Evolutionary conservation across 2,888 invertebrate species (phyloP), one percentile per base, ranked within the genome.

Genomic region (Agriopis aurantiaria): DNA sequence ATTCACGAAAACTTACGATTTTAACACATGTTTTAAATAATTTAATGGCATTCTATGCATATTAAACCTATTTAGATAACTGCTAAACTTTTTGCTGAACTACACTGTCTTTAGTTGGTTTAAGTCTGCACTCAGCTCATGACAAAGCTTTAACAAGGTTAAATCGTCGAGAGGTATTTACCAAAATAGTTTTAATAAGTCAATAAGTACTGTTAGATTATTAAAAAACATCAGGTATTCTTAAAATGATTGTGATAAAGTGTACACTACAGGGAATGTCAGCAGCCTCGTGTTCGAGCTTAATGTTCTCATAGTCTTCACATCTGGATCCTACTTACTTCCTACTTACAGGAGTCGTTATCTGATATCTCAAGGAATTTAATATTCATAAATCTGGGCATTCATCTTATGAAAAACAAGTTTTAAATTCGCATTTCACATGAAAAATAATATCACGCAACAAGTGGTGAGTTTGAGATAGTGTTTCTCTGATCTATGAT

Each of bases 201-300:
- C 23, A 23, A 23, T 9, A 23, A 52, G 9, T 52, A 4, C 23
- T 23, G 52, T 52, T 10, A 52, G 52, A 52, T 33, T 2, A 23
- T 23, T 52, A 11, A 52, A 52, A 52, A 52, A 52, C 33, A 33
- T 56, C 56, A 41, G 41, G 41, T 56, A 52, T 52, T 52, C 7
- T 14, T 51, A 23, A 52, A 52, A 23, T 52, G 5, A 55, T 55
- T 11, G 11, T 2, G 12, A 40, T 33, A 53, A 33, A n/a, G 40
- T 10, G 53, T 53, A 40, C 53, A 52, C 14, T 49, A 7, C 43
- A 57, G 56, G 43, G 14, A 59, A 60, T 69, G 59, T 69, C 64
- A 64, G 64, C 64, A 69, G 68, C 59, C 64, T 59, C 64, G 23
- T 49, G 43, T 51, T 65, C 17, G 46, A 69, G 65, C 43, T n/a